phyloP scores from a whole-genome alignment of 2,888 invertebrate genomes.

The Acanthosepion pharaonis region DNA sequence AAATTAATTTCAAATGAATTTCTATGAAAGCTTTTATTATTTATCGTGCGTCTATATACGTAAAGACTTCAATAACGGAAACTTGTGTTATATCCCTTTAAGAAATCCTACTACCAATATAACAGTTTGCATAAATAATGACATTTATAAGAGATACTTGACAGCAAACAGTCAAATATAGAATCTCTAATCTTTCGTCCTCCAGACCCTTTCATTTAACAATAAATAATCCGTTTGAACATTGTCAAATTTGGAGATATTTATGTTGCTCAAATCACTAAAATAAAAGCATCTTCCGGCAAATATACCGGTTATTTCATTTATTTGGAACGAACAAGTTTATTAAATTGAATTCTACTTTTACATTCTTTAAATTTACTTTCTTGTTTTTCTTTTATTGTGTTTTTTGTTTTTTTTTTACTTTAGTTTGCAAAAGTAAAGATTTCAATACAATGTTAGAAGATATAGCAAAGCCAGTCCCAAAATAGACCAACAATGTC shows the following conservation, averaged over 20 bases:
- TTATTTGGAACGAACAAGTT: background rate
- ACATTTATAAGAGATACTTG: background rate
- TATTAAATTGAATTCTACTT: background rate
- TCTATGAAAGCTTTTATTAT: too few species aligned
- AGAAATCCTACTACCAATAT: too few species aligned
- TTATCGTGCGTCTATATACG: too few species aligned
- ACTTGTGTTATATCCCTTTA: too few species aligned
- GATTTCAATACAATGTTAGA: background rate
- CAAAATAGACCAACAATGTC: background rate
- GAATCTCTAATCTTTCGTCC: background rate
- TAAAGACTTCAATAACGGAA: too few species aligned
- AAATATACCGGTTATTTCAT: background rate
- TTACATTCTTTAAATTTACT: too few species aligned
- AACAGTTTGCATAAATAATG: too few species aligned
- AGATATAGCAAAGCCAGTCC: background rate
- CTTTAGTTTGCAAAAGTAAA: background rate
- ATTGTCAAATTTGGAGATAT: background rate
- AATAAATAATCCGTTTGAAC: background rate
- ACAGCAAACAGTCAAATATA: background rate
- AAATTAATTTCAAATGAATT: too few species aligned
- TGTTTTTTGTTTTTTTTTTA: background rate
- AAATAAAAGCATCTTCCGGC: background rate
- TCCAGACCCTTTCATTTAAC: background rate
- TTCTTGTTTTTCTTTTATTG: background rate
- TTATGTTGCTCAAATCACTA: background rate